Conservation (phyloP, 2,113 vertebrate genomes). For the Sebastes schlegelii region DNA sequence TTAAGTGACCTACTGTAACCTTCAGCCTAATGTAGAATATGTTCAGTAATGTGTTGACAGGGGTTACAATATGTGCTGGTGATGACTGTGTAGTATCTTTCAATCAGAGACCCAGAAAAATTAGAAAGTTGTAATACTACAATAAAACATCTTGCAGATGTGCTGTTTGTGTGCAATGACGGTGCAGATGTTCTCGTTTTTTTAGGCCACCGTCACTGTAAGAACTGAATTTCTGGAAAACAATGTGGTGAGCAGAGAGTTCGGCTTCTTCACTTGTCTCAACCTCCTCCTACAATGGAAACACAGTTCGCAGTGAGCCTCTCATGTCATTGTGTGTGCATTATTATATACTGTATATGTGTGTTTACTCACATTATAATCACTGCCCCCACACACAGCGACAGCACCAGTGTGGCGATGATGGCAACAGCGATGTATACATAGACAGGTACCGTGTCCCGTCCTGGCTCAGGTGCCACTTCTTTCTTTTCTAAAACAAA, state of each 20-base stretch:
- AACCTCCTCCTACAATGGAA: slow-evolving; percentile 42
- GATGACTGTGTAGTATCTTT: not conserved
- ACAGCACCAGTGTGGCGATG: slow-evolving; percentile 40
- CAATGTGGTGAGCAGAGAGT: slow-evolving; percentile 27
- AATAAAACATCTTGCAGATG: not conserved
- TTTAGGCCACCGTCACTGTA: not conserved
- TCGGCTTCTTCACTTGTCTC: slow-evolving; percentile 30
- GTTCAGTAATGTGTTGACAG: slow-evolving; percentile 4
- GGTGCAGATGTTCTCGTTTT: not conserved
- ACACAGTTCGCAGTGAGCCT: not conserved
- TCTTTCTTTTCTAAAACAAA: slow-evolving; percentile 16
- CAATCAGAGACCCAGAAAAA: not conserved
- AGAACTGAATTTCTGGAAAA: slow-evolving; percentile 17
- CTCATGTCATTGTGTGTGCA: not conserved
- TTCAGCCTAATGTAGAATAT: not conserved
- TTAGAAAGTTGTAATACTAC: not conserved
- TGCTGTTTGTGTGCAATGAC: not conserved
- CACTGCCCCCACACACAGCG: slow-evolving; percentile 35
- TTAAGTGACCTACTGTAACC: not conserved
- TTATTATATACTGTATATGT: not conserved
- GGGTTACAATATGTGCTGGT: not conserved
- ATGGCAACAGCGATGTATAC: slow-evolving; percentile 26
- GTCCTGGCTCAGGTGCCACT: not conserved
- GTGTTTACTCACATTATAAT: slow-evolving; percentile 53
- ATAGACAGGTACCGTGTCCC: slow-evolving; percentile 11